Base-by-base conservation (phyloP, 2,797 vertebrate species). In the Halcyon smyrnensis region DNA sequence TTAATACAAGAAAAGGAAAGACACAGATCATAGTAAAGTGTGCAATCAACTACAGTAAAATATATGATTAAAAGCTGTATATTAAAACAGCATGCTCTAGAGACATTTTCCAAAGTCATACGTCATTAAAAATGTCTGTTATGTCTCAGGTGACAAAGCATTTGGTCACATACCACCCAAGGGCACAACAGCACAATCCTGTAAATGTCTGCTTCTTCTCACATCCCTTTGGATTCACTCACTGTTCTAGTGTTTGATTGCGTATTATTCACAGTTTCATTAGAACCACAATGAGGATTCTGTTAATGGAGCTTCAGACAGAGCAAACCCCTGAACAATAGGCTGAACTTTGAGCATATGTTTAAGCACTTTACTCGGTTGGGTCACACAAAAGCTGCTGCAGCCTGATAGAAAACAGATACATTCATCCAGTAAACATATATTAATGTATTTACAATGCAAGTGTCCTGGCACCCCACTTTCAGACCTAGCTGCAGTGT, bases 291-390 rank as follows among this genome's bases (percentile, higher is more conserved):
- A 37, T 27, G 73, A 84, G 81, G 62, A 94, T 81, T 83, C 75
- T 78, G 85, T 75, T 90, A 74, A 81, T 56, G 73, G 34, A 94
- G 78, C 71, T 92, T 87, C 69, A 93, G 74, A 93, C 43, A 74
- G 84, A 53, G 88, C 43, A 94, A 89, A 71, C 27, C 62, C 50
- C 41, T 64, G 62, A 94, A 91, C 60, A 90, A 69, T 23, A 91
- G 54, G 57, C 59, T 93, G 92, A 95, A 96, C 86, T 92, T 91
- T 50, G 94, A 84, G 65, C 76, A 71, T 59, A 74, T 71, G 41
- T 89, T 78, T 75, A 90, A 95, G 64, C 39, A 74, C 64, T 92
- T 89, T 36, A 80, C 36, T 60, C 84, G 75, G n/a, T 3, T 87
- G 86, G 75, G 84, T 90, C 56, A 15, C 62, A 69, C 65, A 41